Evolutionary conservation across 1,140 invertebrate species (phyloP), one percentile per base, ranked within the genome.

Genomic region (Listronotus oregonensis): DNA sequence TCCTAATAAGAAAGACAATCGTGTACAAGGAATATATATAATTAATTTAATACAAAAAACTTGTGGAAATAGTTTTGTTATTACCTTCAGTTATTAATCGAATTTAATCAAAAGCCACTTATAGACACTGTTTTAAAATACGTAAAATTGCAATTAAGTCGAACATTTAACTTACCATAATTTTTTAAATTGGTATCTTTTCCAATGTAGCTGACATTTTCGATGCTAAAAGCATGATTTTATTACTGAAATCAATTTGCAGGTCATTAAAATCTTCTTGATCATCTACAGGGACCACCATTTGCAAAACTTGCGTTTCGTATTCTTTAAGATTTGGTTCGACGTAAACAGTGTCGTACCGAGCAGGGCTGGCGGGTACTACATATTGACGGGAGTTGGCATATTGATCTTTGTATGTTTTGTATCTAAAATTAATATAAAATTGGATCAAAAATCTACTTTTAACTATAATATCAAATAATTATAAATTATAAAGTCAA

Each of bases 221-320:
- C 90, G 63, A 93, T 81, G 63, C 89, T 92, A 73, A 93, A 94
- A 0, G 91, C 89, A 73, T 93, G 92, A 80, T 93, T 93, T 93
- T 92, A 60, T 88, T 85, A 77, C 90, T 92, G 71, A 93, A 93
- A 75, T 94, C 92, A n/a, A 94, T 77, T 73, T 94, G 91, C 14
- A 94, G 74, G 77, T 94, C 91, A 65, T 90, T 86, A 71, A 83
- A 87, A 68, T 85, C 86, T 67, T 90, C 89, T 66, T 85, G 90
- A 65, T 92, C 90, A 68, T 93, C 91, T 0, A 89, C 82, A 0
- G 88, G 88, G 1, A 95, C 92, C 61, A 91, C 92, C 93, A 95
- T 94, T 67, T 94, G 91, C 1, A 95, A 81, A 32, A 95, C 91
- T 85, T 95, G 89, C 3, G 91, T 93, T 79, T 93, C 91, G 76